These are phyloP conservation scores for Macheiramphus alcinus DNA, from an alignment of 2,113 vertebrate genomes.

Conservation along the genomic window DNA sequence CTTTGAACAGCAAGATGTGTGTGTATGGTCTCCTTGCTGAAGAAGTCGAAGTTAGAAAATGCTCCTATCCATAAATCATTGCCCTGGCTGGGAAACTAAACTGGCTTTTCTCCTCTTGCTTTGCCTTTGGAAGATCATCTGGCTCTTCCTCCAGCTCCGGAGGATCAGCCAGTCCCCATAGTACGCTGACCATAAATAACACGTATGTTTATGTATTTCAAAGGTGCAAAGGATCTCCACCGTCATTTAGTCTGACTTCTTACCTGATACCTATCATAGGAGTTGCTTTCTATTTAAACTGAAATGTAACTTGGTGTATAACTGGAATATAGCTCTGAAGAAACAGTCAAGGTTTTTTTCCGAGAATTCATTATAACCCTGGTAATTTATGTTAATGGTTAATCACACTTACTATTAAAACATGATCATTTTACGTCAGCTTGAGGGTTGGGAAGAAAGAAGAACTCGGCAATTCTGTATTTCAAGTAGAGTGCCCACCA, in stretches of 20 bases:
- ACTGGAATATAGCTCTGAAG: background rate
- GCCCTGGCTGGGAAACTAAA: background rate
- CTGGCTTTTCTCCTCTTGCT: background rate
- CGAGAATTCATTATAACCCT: background rate
- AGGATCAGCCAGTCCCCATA: background rate
- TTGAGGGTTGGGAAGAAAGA: background rate
- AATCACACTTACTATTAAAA: conserved; percentile 3
- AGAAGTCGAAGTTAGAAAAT: background rate
- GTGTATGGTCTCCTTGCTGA: background rate
- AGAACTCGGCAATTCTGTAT: background rate
- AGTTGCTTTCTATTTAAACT: background rate
- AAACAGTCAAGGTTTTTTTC: background rate
- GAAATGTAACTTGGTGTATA: background rate
- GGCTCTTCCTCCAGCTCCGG: background rate
- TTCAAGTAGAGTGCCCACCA: background rate
- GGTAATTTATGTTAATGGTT: conserved; percentile 6
- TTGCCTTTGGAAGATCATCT: background rate
- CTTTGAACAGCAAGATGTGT: background rate
- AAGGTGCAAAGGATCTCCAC: background rate
- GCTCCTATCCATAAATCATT: background rate
- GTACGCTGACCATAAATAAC: background rate
- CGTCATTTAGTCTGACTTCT: background rate
- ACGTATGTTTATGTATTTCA: background rate
- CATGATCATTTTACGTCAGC: background rate
- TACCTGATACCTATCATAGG: background rate